A percentile compares a stretch with the other conserved stretches of the same genome.
phyloP scores from a whole-genome alignment of 2,113 vertebrate species.

The Corydoras maculifer region DNA sequence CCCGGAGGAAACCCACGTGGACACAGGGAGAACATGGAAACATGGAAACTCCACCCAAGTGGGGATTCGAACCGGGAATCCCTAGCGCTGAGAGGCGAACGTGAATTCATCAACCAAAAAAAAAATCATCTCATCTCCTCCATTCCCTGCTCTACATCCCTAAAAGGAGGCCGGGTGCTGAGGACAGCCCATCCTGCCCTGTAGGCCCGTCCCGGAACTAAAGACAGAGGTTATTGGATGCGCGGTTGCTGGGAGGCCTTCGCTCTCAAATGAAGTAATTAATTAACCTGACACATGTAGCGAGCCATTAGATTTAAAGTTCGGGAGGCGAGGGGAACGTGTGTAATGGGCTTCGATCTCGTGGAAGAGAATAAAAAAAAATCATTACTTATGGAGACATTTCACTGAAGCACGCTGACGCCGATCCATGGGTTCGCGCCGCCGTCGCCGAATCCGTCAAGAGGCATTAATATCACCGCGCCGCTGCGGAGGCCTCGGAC shows the following conservation, averaged over 20 bases:
- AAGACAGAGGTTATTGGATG: slow-evolving; percentile 1
- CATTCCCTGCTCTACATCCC: slow-evolving; percentile 1
- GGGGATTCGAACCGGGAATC: too few species aligned
- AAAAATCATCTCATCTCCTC: neutral
- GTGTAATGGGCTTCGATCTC: slow-evolving; percentile 17
- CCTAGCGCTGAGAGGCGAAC: too few species aligned
- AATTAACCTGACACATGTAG: slow-evolving; percentile 44
- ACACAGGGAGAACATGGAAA: too few species aligned
- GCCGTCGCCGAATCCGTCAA: slow-evolving; percentile 21
- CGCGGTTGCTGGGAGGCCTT: neutral
- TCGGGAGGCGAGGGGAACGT: slow-evolving; percentile 15
- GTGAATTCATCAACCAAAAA: slow-evolving; percentile 27
- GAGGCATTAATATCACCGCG: slow-evolving; percentile 3
- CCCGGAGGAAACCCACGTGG: too few species aligned
- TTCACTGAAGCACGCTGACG: slow-evolving; percentile 7
- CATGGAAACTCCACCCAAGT: too few species aligned
- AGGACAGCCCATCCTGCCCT: slow-evolving; percentile 13
- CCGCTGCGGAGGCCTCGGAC: neutral
- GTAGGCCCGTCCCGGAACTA: slow-evolving; percentile 7
- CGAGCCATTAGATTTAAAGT: slow-evolving; percentile 37
- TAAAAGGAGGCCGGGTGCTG: neutral
- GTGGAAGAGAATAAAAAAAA: neutral
- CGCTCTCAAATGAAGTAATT: slow-evolving; percentile 10
- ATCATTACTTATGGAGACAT: slow-evolving; percentile 5
- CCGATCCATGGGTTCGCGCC: neutral